phyloP scores from a whole-genome alignment of 2,113 vertebrate species.

The Mesitornis unicolor region DNA sequence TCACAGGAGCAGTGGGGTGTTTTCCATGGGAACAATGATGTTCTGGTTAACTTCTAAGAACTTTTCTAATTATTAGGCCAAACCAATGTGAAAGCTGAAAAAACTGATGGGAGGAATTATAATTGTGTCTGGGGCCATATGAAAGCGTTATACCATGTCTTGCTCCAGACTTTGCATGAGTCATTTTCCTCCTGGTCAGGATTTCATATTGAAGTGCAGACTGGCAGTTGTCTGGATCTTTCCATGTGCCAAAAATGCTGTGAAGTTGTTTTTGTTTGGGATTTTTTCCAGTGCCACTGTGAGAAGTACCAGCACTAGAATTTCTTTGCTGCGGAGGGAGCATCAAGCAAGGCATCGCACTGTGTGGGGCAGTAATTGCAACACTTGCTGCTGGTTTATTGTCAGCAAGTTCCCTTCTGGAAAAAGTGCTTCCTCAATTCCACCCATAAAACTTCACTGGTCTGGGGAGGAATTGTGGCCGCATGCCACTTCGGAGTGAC shows the following conservation, averaged over 20 bases:
- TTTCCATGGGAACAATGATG: conserved; percentile 65
- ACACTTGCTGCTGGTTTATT: conserved; percentile 47
- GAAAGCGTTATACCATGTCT: conserved; percentile 59
- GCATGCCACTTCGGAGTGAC: conserved; percentile 21
- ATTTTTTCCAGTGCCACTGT: conserved; percentile 32
- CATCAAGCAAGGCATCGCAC: conserved; percentile 24
- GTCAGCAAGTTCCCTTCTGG: conserved; percentile 43
- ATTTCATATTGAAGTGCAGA: conserved; percentile 50
- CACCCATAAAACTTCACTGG: background rate
- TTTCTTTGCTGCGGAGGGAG: conserved; percentile 29
- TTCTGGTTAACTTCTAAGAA: conserved; percentile 68
- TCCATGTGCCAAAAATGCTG: conserved; percentile 53
- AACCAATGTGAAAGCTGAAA: conserved; percentile 61
- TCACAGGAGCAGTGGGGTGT: conserved; percentile 60
- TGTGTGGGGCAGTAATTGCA: conserved; percentile 35
- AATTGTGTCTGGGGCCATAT: conserved; percentile 63
- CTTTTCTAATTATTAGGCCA: conserved; percentile 66
- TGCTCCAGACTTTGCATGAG: conserved; percentile 53
- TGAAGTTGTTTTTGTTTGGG: conserved; percentile 37
- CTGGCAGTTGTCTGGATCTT: conserved; percentile 55
- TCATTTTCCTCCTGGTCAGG: conserved; percentile 67
- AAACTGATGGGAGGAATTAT: conserved; percentile 62
- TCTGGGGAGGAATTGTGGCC: conserved; percentile 28
- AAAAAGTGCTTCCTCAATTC: conserved; percentile 2
- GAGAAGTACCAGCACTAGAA: conserved; percentile 43